Base-by-base conservation (phyloP, 2,888 invertebrate species). In the Stegana nigrithorax region DNA sequence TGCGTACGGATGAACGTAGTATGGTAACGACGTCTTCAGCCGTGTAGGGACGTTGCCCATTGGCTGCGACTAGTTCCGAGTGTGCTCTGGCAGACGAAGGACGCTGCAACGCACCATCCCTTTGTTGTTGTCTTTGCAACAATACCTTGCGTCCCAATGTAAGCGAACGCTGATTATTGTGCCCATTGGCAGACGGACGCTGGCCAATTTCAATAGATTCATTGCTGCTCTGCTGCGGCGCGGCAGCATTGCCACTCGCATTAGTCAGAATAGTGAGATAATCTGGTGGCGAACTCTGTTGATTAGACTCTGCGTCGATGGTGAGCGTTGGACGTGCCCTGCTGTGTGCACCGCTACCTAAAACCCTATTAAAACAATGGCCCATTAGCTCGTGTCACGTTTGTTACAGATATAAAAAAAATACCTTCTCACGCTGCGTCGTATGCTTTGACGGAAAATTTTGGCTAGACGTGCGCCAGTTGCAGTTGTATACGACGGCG, bases 401-500 rank as follows among this genome's bases (percentile, higher is more conserved):
- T 45, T 17, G 63, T 63, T n/a, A n/a, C 62, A 67, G 50, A 21
- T 65, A 64, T 62, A 55, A 63, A 61, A 42, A 21, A 5, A 2
- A 10, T 66, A 85, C 85, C 94, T 89, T 64, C 95, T 86, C 55
- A 94, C 91, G 83, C 94, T 94, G 60, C 94, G 87, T 29, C 94
- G 86, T 55, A 95, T 89, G 71, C 94, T 94, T 78, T 93, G 91
- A 0, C 94, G 88, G 26, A 92, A 80, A 74, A 92, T 87, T 80
- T 92, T 92, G 5, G 92, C 92, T 63, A 95, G 88, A 39, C 94
- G 86, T 0, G 94, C 94, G 1, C 96, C 95, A 0, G 96, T 96
- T 1, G 96, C 96, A 4, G 95, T 95, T 27, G 95, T 94, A 82
- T 96, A 96, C 0, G 94, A 94, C 0, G 96, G 96, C 2, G 96